phyloP scores from a whole-genome alignment of 1,140 invertebrate genomes.

The Bombus superbus region DNA sequence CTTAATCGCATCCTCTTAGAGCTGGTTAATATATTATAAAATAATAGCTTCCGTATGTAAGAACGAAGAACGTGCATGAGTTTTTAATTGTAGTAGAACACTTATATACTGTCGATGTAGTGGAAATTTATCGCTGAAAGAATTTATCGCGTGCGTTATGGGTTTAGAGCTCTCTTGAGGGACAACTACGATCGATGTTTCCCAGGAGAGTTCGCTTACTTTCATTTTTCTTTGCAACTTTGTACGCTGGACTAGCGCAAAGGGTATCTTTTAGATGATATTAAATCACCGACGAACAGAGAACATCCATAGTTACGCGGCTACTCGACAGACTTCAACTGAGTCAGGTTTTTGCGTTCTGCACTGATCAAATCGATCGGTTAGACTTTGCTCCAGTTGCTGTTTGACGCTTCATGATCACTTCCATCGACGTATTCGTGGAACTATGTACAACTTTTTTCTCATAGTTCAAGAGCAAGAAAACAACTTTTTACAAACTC shows the following conservation, averaged over 20 bases:
- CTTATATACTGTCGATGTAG: not conserved
- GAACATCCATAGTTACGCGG: not conserved
- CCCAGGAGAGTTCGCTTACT: slow-evolving; percentile 11
- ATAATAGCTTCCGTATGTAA: not conserved
- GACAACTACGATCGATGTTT: slow-evolving; percentile 21
- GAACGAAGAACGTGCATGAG: not conserved
- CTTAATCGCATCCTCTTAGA: not conserved
- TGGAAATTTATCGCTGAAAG: not conserved
- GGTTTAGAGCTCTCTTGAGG: slow-evolving; percentile 21
- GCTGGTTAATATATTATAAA: not conserved
- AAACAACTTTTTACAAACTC: too few species aligned
- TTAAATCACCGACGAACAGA: not conserved
- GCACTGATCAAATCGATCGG: not conserved
- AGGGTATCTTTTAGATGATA: slow-evolving; percentile 3
- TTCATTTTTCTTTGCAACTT: slow-evolving; percentile 26
- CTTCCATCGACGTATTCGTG: not conserved
- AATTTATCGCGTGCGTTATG: slow-evolving; percentile 21
- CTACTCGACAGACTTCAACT: not conserved
- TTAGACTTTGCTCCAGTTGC: not conserved
- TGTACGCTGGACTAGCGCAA: not conserved
- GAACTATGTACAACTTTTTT: not conserved
- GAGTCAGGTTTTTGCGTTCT: too few species aligned
- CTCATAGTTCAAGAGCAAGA: too few species aligned
- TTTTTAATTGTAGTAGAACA: not conserved
- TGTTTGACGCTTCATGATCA: not conserved